Evolutionary conservation across 2,113 vertebrate genomes (phyloP).

Genomic region (Todiramphus chloris): DNA sequence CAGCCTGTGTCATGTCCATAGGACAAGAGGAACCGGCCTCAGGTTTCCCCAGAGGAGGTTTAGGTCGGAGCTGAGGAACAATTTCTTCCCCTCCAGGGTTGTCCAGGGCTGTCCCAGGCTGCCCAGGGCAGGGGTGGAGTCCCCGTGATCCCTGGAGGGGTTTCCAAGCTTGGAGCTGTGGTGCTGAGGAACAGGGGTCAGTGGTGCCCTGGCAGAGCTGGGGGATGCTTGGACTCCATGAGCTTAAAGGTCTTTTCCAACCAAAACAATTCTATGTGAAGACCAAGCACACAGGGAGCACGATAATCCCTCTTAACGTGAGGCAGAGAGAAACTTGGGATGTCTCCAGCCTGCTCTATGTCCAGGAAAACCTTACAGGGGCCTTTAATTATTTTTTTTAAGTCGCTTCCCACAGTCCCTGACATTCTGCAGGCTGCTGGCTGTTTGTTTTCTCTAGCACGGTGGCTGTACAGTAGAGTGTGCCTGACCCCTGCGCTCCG

Average conservation of each 20-base stretch:
- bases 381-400: constrained; percentile 31
- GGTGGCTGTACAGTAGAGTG: not conserved
- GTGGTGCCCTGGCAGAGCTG: not conserved
- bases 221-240: not conserved
- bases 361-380: not conserved
- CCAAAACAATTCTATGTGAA: not conserved
- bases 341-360: not conserved
- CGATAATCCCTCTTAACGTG: not conserved
- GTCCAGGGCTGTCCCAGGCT: too few relatives aligned
- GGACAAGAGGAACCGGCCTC: not conserved
- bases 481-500: constrained; percentile 2
- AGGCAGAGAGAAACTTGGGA: not conserved
- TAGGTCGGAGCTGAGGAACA: not conserved
- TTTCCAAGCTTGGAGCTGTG: not conserved
- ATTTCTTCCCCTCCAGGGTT: not conserved
- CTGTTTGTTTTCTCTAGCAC: constrained; percentile 45
- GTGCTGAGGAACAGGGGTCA: not conserved
- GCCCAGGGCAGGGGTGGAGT: too few relatives aligned
- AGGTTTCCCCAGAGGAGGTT: not conserved
- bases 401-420: constrained; percentile 32
- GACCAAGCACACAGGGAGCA: not conserved
- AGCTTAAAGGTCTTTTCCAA: not conserved
- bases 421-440: not conserved
- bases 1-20: not conserved
- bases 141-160: not conserved